Percentiles rank a stretch among this genome's conserved stretches.
These are phyloP conservation scores for Apocrypta bakeri DNA, from an alignment of 1,140 invertebrate species.

Conservation along the genomic window DNA sequence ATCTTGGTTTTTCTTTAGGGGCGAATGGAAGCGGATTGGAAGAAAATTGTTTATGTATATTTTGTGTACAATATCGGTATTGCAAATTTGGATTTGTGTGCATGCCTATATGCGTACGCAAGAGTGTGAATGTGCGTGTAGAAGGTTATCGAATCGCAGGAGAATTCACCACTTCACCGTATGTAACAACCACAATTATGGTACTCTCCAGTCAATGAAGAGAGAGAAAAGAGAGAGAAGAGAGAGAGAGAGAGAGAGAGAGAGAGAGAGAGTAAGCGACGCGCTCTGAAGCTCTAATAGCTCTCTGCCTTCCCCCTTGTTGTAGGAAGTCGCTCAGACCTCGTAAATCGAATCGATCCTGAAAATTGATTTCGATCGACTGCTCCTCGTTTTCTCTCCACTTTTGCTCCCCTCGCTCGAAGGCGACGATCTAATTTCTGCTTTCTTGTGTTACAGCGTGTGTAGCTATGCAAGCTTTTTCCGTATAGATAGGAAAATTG, in stretches of 20 bases:
- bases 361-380: constrained; percentile 51
- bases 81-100: no score
- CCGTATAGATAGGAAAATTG: no score
- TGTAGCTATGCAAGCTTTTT: neutral
- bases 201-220: neutral
- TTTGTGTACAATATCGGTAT: neutral
- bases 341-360: constrained; percentile 30
- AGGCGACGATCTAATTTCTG: neutral
- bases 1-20: neutral
- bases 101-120: constrained; percentile 10
- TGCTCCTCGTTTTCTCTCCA: neutral
- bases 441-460: neutral
- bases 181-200: constrained; percentile 12
- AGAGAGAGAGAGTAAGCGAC: neutral
- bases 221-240: no score
- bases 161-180: neutral
- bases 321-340: neutral
- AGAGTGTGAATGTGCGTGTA: no score
- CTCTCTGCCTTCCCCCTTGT: neutral
- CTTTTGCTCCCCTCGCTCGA: neutral
- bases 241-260: no score
- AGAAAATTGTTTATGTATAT: constrained; percentile 45
- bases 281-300: constrained; percentile 2
- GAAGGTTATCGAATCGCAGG: neutral
- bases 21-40: constrained; percentile 37